Percentiles rank a stretch among this genome's conserved stretches.
These are phyloP conservation scores for Gerris lacustris DNA, from an alignment of 2,888 invertebrate genomes.

Conservation along the genomic window DNA sequence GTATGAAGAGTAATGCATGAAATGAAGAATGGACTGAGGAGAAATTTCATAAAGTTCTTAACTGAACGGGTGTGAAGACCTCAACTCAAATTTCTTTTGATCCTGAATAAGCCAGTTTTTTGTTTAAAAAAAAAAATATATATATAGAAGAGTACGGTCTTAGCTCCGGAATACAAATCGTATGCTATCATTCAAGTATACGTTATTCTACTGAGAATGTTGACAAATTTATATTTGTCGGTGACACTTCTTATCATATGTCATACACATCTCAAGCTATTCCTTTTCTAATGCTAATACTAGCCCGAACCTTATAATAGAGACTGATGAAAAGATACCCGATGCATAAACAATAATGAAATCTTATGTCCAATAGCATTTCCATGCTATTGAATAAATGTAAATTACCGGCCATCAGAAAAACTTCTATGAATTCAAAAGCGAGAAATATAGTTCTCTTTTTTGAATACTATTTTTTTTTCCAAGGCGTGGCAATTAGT, in stretches of 20 bases:
- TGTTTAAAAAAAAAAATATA: no score
- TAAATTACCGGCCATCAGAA: slow-evolving; percentile 18
- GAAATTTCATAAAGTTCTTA: no score
- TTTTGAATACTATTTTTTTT: background rate
- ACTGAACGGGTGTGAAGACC: no score
- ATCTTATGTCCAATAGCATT: slow-evolving; percentile 28
- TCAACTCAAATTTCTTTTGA: no score
- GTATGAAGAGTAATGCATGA: no score
- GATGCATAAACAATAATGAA: slow-evolving; percentile 27
- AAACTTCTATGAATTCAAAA: background rate
- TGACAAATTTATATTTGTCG: slow-evolving; percentile 22
- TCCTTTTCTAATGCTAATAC: slow-evolving; percentile 22
- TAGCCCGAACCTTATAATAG: slow-evolving; percentile 14
- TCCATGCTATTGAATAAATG: slow-evolving; percentile 28
- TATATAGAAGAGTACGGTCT: no score
- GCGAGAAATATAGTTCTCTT: background rate
- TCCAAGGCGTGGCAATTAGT: slow-evolving; percentile 1
- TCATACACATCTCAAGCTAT: slow-evolving; percentile 1
- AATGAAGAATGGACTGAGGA: no score
- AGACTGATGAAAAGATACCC: slow-evolving; percentile 23
- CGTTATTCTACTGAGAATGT: slow-evolving; percentile 23
- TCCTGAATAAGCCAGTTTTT: no score
- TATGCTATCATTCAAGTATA: background rate
- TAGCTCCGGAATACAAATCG: background rate
- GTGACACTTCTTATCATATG: background rate